Base-by-base conservation (phyloP, 2,797 vertebrate species). In the Cirrhinus mrigala region DNA sequence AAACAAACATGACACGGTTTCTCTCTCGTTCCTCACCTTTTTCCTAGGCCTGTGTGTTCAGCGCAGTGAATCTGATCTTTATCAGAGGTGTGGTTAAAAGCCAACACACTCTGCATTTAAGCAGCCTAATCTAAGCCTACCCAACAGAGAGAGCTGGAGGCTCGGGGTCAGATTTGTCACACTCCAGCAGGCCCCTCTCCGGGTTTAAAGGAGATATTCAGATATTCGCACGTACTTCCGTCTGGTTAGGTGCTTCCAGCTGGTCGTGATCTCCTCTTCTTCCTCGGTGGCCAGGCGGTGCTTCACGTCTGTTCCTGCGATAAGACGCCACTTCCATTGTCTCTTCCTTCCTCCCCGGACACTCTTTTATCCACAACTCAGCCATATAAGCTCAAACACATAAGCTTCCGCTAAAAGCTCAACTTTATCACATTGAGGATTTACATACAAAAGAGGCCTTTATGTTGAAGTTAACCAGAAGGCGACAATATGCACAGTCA, bases 131-230 rank as follows among this genome's bases (percentile, higher is more conserved):
- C 91, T 84, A 76, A 92, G 33, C 29, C 40, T 33, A 91, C 90
- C 83, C 86, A 86, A 60, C 71, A 46, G 44, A 89, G 87, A 66
- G 87, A 84, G 87, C 75, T 89, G 87, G 87, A 88, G 89, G 88
- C 86, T 90, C 78, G n/a, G 71, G 68, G 58, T 66, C 68, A 88
- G 92, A 94, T 94, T 89, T 92, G 92, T 93, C 88, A 89, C 88
- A 79, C 84, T 76, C 82, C 82, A 85, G 27, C 33, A 69, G 75
- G 37, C 64, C 24, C 70, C 77, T 80, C 75, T 79, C 24, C 60
- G 50, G 77, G 24, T 70, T 81, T 78, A 89, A 86, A 77, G 79
- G 44, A 69, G 86, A 79, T 73, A 81, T 79, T 77, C 12, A 79
- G 87, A 69, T 88, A 73, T 87, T 14, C 46, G 20, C 22, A 8